These are phyloP conservation scores for Selenia dentaria DNA, from an alignment of 2,888 invertebrate species.

Conservation along the genomic window DNA sequence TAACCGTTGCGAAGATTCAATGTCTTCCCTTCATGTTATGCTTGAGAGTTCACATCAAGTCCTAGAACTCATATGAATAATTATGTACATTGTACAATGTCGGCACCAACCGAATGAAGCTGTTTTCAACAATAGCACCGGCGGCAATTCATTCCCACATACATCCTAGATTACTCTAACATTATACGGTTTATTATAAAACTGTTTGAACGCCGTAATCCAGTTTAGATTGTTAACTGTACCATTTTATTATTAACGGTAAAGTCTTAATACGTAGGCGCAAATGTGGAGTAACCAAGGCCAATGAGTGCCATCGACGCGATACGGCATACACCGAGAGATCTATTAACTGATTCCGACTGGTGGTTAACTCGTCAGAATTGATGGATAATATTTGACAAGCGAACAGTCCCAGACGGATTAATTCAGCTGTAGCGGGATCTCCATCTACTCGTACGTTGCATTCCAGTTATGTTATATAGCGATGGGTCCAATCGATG, in stretches of 20 bases:
- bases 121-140: constrained; percentile 35
- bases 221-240: constrained; percentile 47
- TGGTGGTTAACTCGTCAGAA: background rate
- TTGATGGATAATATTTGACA: background rate
- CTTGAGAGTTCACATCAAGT: too few species aligned
- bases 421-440: too few species aligned
- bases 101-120: constrained; percentile 11
- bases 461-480: too few species aligned
- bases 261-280: constrained; percentile 17
- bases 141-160: constrained; percentile 49
- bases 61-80: too few species aligned
- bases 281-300: constrained; percentile 32
- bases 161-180: constrained; percentile 48
- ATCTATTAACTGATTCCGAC: background rate
- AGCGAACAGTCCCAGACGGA: constrained; percentile 8
- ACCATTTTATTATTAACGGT: constrained; percentile 28
- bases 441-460: too few species aligned
- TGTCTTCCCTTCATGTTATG: too few species aligned
- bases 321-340: background rate
- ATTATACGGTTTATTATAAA: constrained; percentile 54
- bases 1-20: too few species aligned
- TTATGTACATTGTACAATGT: too few species aligned
- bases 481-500: too few species aligned
- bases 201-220: constrained; percentile 44
- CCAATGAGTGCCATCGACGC: constrained; percentile 22